Percentiles rank a stretch among this genome's conserved stretches.
phyloP scores from a whole-genome alignment of 2,113 vertebrate genomes.

The Bucco capensis region DNA sequence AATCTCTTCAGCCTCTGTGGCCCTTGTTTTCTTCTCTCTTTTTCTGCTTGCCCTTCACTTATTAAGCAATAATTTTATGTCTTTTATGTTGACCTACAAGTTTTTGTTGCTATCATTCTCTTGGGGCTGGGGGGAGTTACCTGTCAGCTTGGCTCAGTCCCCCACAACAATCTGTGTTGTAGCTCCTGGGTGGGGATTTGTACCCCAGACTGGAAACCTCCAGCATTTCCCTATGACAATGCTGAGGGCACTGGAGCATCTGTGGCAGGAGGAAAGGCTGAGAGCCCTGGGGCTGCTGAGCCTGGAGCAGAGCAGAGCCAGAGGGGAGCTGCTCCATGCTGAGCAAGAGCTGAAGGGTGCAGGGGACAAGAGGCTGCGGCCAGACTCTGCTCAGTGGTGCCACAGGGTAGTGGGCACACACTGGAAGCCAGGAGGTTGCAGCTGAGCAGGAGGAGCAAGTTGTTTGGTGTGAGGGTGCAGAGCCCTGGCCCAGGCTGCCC shows the following conservation, averaged over 20 bases:
- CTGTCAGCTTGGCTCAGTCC: background rate
- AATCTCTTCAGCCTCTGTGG: background rate
- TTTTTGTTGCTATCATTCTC: background rate
- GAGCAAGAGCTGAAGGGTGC: no score
- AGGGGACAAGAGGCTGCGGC: no score
- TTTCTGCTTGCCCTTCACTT: background rate
- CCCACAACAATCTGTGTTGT: rapidly evolving
- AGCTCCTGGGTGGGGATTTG: background rate
- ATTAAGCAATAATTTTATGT: background rate
- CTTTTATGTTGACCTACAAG: background rate
- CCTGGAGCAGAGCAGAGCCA: no score
- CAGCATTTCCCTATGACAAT: background rate
- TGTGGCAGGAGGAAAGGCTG: background rate
- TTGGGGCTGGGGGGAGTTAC: rapidly evolving
- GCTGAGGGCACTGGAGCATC: background rate
- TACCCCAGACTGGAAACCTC: background rate
- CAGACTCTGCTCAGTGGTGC: no score
- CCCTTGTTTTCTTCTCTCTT: background rate
- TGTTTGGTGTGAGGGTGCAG: no score
- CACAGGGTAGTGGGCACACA: no score
- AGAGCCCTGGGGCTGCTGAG: no score
- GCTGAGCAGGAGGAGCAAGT: no score
- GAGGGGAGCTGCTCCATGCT: no score
- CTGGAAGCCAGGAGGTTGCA: no score
- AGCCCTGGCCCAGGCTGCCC: no score